Evolutionary conservation across 2,888 invertebrate species (phyloP).

Genomic region (Scotopteryx bipunctaria): DNA sequence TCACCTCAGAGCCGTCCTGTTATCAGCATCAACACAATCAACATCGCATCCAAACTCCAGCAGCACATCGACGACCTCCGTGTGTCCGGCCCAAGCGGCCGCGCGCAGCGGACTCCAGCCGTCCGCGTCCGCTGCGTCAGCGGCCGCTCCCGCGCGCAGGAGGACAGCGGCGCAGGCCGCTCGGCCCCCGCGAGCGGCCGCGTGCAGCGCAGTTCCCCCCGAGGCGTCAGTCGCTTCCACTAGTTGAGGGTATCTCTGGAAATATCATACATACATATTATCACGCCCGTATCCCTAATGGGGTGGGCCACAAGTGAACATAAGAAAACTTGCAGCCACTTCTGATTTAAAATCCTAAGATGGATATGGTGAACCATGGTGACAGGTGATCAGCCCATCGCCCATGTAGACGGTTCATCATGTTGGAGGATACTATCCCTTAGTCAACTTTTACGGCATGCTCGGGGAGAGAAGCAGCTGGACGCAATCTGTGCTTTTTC

Average conservation of each 20-base stretch:
- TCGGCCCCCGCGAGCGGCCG: conserved; percentile 92
- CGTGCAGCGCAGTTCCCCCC: conserved; percentile 93
- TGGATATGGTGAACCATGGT: too few relatives aligned
- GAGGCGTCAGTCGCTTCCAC: conserved; percentile 88
- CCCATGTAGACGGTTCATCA: too few relatives aligned
- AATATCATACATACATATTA: background rate
- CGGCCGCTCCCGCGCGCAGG: conserved; percentile 87
- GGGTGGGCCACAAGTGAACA: too few relatives aligned
- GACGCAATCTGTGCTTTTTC: too few relatives aligned
- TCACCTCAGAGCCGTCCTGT: conserved; percentile 91
- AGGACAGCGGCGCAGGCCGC: conserved; percentile 88
- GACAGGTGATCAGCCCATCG: too few relatives aligned
- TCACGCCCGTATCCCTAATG: too few relatives aligned
- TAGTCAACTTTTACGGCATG: too few relatives aligned
- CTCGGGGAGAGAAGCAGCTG: too few relatives aligned
- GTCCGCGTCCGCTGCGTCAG: conserved; percentile 93
- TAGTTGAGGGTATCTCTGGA: conserved; percentile 78
- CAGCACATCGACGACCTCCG: conserved; percentile 91
- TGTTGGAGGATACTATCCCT: too few relatives aligned
- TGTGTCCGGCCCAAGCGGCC: conserved; percentile 98
- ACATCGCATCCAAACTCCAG: conserved; percentile 91
- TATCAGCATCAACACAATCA: conserved; percentile 94
- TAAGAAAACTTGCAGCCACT: too few relatives aligned
- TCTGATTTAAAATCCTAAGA: too few relatives aligned
- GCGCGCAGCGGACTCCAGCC: conserved; percentile 96